Evolutionary conservation across 2,888 invertebrate species (phyloP).

Genomic region (Thecophora atra): DNA sequence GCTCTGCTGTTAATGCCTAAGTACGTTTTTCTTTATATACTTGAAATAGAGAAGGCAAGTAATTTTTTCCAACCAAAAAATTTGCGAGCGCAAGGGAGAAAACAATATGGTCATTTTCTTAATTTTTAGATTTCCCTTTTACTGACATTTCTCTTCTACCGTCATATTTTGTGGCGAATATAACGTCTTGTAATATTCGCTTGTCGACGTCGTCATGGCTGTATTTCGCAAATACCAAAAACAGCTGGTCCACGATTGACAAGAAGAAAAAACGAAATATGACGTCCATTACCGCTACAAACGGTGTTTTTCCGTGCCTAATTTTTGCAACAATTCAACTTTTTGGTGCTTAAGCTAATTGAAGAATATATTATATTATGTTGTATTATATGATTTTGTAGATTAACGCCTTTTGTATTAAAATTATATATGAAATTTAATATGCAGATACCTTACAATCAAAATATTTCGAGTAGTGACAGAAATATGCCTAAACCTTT

Average conservation of each 20-base stretch:
- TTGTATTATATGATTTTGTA: too few relatives aligned
- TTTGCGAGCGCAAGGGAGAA: background rate
- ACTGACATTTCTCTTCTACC: constrained; percentile 36
- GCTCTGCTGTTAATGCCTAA: constrained; percentile 41
- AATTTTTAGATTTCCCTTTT: constrained; percentile 46
- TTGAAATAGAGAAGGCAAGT: constrained; percentile 35
- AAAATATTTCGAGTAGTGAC: too few relatives aligned
- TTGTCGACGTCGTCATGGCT: background rate
- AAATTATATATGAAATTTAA: too few relatives aligned
- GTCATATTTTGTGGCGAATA: constrained; percentile 24
- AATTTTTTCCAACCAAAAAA: background rate
- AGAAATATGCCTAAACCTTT: too few relatives aligned
- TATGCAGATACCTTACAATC: too few relatives aligned
- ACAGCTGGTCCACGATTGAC: constrained; percentile 2
- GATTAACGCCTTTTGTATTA: too few relatives aligned
- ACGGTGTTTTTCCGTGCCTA: background rate
- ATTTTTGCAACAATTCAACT: too few relatives aligned
- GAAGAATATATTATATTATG: too few relatives aligned
- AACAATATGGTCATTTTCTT: constrained; percentile 41
- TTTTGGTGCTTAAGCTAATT: too few relatives aligned
- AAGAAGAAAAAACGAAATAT: background rate
- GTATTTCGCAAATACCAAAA: constrained; percentile 22
- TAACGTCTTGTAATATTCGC: constrained; percentile 4
- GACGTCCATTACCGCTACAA: constrained; percentile 9
- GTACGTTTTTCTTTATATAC: constrained; percentile 34